phyloP scores from a whole-genome alignment of 2,113 vertebrate genomes.

The Plecturocebus donacophilus region DNA sequence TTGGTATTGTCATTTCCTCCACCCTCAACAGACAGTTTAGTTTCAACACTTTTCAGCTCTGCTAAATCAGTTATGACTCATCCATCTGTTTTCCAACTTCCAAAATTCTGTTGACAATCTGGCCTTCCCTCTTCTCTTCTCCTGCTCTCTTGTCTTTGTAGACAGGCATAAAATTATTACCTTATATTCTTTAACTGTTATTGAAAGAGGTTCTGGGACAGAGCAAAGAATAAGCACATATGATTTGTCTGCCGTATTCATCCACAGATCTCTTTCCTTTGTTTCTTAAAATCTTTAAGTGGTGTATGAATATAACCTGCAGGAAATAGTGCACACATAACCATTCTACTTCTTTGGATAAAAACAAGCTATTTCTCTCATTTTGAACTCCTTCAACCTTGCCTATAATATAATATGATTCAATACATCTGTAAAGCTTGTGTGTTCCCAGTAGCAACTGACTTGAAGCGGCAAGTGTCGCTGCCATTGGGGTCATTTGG shows the following conservation, averaged over 20 bases:
- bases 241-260: not conserved
- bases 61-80: slow-evolving; percentile 58
- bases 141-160: slow-evolving; percentile 27
- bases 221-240: not conserved
- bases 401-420: not conserved
- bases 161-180: not conserved
- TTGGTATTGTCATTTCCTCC: not conserved
- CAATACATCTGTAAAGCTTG: slow-evolving; percentile 3
- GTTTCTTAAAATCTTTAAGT: slow-evolving; percentile 40
- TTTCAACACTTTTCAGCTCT: slow-evolving; percentile 24
- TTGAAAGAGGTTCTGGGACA: not conserved
- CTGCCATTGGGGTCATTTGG: slow-evolving; percentile 5
- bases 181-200: not conserved
- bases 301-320: not conserved
- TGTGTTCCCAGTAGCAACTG: slow-evolving; percentile 44
- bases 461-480: slow-evolving; percentile 49
- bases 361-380: slow-evolving; percentile 34
- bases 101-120: slow-evolving; percentile 44
- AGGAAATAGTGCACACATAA: not conserved
- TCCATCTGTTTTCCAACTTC: slow-evolving; percentile 40
- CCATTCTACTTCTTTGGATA: not conserved
- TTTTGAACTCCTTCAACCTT: slow-evolving; percentile 27
- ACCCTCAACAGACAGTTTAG: not conserved
- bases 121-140: not conserved
- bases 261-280: slow-evolving; percentile 29